Evolutionary conservation across 2,113 vertebrate species (phyloP).

Genomic region (Amblyopsis rosae): DNA sequence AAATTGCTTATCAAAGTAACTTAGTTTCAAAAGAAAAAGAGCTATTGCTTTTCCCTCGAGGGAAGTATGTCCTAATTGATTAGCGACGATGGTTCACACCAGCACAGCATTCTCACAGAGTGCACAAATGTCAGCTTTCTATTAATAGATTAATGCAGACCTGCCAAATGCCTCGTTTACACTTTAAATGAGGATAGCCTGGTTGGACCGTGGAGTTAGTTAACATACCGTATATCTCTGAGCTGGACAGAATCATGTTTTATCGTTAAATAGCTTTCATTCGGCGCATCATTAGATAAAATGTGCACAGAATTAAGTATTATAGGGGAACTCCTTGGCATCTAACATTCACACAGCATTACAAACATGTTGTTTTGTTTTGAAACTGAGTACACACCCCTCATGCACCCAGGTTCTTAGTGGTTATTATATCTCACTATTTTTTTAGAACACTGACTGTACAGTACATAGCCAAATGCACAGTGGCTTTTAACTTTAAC

Average conservation of each 20-base stretch:
- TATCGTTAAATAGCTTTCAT: too few species aligned
- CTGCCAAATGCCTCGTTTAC: constrained; percentile 48
- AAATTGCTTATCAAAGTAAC: constrained; percentile 82
- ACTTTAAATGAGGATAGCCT: constrained; percentile 26
- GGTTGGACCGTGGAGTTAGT: constrained; percentile 36
- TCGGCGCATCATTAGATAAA: too few species aligned
- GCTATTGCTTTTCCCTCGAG: constrained; percentile 77
- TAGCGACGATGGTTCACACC: constrained; percentile 68
- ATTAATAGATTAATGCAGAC: constrained; percentile 72
- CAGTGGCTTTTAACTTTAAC: neutral
- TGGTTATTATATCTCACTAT: too few species aligned
- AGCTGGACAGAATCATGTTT: constrained; percentile 22
- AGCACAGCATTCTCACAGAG: constrained; percentile 50
- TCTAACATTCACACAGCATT: too few species aligned
- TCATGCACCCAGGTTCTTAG: too few species aligned
- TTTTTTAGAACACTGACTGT: too few species aligned
- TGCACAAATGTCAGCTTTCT: constrained; percentile 77
- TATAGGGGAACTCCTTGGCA: too few species aligned
- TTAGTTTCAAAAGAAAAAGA: constrained; percentile 67
- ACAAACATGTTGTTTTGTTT: too few species aligned
- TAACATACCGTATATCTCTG: constrained; percentile 37
- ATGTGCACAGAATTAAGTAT: too few species aligned
- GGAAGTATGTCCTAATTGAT: constrained; percentile 73
- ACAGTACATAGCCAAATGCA: too few species aligned
- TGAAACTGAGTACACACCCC: too few species aligned